phyloP scores from a whole-genome alignment of 2,888 invertebrate genomes.

The Melanostoma mellinum region DNA sequence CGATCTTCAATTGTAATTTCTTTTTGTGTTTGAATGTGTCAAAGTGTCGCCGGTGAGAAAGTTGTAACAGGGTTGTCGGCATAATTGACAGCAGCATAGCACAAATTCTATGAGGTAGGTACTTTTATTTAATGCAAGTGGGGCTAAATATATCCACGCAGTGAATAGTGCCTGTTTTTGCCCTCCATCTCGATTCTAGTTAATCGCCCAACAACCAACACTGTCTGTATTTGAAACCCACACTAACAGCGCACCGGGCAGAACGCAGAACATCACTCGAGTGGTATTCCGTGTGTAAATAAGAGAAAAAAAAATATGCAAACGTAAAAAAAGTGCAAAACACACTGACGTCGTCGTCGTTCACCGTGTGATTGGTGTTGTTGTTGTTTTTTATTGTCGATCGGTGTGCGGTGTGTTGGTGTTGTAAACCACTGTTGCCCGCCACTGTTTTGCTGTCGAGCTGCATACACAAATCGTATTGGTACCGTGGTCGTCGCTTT shows the following conservation, averaged over 20 bases:
- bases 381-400: slow-evolving; percentile 29
- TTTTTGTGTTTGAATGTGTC: background rate
- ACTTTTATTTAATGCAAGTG: slow-evolving; percentile 30
- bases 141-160: slow-evolving; percentile 67
- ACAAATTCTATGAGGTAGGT: slow-evolving; percentile 28
- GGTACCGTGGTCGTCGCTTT: slow-evolving; percentile 22
- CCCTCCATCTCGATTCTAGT: slow-evolving; percentile 49
- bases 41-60: background rate
- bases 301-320: slow-evolving; percentile 59
- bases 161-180: slow-evolving; percentile 64
- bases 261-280: slow-evolving; percentile 52
- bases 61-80: background rate
- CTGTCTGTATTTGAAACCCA: slow-evolving; percentile 25
- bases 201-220: slow-evolving; percentile 44
- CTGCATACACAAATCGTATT: slow-evolving; percentile 56
- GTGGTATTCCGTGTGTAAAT: slow-evolving; percentile 61
- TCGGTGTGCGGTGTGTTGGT: slow-evolving; percentile 35
- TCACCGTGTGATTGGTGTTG: slow-evolving; percentile 34
- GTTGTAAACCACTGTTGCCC: slow-evolving; percentile 47
- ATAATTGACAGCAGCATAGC: slow-evolving; percentile 5
- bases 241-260: slow-evolving; percentile 22
- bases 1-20: slow-evolving; percentile 22
- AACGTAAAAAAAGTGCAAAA: slow-evolving; percentile 69
- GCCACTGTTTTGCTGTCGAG: slow-evolving; percentile 34
- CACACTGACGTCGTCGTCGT: slow-evolving; percentile 36